Percentiles rank a stretch among this genome's conserved stretches.
These are phyloP conservation scores for Gopherus flavomarginatus DNA, from an alignment of 2,113 vertebrate species.

Conservation along the genomic window DNA sequence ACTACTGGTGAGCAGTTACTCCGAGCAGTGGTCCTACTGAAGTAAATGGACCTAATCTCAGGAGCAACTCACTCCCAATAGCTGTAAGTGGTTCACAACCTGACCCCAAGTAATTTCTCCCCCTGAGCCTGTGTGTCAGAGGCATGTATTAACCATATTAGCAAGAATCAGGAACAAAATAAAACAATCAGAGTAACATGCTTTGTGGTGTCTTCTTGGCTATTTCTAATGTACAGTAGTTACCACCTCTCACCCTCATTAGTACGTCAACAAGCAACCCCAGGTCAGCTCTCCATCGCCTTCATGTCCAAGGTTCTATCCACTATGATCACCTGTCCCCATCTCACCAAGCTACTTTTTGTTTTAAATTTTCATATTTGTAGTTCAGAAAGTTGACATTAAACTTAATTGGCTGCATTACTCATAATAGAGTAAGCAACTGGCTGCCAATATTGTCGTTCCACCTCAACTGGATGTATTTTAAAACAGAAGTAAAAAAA, in stretches of 20 bases:
- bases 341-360: neutral
- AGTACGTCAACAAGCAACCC: neutral
- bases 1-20: neutral
- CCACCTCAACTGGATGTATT: rapidly evolving
- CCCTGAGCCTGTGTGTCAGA: neutral
- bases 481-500: neutral
- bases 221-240: neutral
- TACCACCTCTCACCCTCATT: neutral
- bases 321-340: neutral
- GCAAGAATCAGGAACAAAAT: neutral
- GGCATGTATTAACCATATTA: rapidly evolving
- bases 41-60: neutral
- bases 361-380: neutral
- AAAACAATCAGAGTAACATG: rapidly evolving
- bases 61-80: neutral
- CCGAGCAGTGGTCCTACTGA: neutral
- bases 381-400: neutral
- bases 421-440: rapidly evolving
- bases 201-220: neutral
- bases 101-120: neutral
- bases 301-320: neutral
- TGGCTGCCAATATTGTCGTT: rapidly evolving
- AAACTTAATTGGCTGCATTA: neutral
- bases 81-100: neutral
- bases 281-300: neutral